Evolutionary conservation across 92 coral and sea anemone species (phyloP).

Genomic region (Blastomussa wellsi): DNA sequence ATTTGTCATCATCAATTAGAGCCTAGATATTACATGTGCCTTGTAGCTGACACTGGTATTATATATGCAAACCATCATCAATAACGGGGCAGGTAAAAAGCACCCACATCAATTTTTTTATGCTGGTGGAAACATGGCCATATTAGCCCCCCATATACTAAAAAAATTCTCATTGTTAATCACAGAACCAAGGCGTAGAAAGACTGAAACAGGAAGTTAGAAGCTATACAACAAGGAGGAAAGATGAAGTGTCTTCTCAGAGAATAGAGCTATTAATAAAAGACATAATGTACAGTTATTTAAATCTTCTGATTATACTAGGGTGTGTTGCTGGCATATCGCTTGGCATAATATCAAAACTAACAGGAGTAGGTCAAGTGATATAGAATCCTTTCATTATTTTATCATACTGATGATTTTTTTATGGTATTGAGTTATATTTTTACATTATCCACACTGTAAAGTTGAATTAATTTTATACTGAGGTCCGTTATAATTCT

Average conservation of each 20-base stretch:
- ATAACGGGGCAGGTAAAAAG: too few relatives aligned
- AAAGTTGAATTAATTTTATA: neutral
- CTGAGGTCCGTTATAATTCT: neutral
- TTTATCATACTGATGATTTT: neutral
- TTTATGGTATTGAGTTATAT: neutral
- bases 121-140: too few relatives aligned
- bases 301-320: constrained; percentile 65
- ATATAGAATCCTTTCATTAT: neutral
- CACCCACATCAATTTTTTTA: too few relatives aligned
- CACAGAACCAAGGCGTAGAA: constrained; percentile 62
- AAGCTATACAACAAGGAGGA: constrained; percentile 54
- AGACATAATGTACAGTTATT: constrained; percentile 62
- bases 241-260: constrained; percentile 44
- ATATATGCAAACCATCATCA: too few relatives aligned
- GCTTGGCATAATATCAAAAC: constrained; percentile 72
- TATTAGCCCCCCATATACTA: neutral
- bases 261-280: constrained; percentile 69
- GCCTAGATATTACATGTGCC: too few relatives aligned
- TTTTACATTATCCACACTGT: neutral
- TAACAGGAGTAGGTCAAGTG: constrained; percentile 68
- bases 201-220: constrained; percentile 67
- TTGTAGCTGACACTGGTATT: too few relatives aligned
- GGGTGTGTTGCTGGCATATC: constrained; percentile 73
- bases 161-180: neutral
- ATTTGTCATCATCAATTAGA: too few relatives aligned